These are phyloP conservation scores for Eumacrocentrus americanus DNA, from an alignment of 2,888 invertebrate genomes.

Conservation along the genomic window DNA sequence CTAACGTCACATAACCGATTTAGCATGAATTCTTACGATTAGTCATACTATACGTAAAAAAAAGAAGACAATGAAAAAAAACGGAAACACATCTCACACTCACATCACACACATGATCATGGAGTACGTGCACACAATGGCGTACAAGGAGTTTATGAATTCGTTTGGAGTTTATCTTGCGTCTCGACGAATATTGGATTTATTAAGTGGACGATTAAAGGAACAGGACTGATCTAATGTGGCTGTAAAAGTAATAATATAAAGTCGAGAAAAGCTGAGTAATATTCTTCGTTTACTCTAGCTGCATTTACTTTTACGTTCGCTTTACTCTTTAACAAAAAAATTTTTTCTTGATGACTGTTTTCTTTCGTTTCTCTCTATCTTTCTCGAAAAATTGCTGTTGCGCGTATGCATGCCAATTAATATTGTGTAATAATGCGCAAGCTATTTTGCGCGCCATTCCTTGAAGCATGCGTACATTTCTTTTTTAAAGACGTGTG, in stretches of 20 bases:
- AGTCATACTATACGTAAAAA: slow-evolving; percentile 1
- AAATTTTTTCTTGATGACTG: too few species aligned
- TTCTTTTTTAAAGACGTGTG: slow-evolving; percentile 12
- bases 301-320: background rate
- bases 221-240: background rate
- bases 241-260: background rate
- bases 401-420: slow-evolving; percentile 7
- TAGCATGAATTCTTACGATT: slow-evolving; percentile 15
- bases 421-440: background rate
- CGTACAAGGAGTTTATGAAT: too few species aligned
- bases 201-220: background rate
- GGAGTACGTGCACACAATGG: too few species aligned
- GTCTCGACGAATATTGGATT: background rate
- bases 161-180: background rate
- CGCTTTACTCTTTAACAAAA: too few species aligned
- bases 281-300: background rate
- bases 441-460: slow-evolving; percentile 4
- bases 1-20: slow-evolving; percentile 17
- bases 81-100: background rate
- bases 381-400: background rate
- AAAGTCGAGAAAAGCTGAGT: background rate
- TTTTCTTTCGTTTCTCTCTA: slow-evolving; percentile 1
- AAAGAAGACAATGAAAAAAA: background rate
- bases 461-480: background rate
- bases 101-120: too few species aligned